Evolutionary conservation across 2,888 invertebrate species (phyloP).

Genomic region (Lymantria dispar): DNA sequence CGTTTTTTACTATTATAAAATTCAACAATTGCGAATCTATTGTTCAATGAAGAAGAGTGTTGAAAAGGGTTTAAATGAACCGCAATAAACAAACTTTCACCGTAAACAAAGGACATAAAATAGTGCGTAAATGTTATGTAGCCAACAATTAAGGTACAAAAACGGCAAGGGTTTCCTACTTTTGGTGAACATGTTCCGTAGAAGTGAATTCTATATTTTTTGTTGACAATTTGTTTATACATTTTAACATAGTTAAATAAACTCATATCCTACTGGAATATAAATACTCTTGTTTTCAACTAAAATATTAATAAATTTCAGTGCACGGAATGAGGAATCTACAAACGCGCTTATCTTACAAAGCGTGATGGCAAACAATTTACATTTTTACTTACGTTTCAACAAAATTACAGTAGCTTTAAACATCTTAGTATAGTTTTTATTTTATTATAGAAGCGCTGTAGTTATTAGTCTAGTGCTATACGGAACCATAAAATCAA

Average conservation of each 20-base stretch:
- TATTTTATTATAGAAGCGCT: constrained; percentile 2
- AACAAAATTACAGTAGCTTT: constrained; percentile 4
- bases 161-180: constrained; percentile 15
- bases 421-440: constrained; percentile 3
- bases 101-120: constrained; percentile 49
- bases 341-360: constrained; percentile 17
- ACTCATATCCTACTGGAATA: constrained; percentile 14
- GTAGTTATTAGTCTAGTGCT: constrained; percentile 3
- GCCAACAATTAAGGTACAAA: constrained; percentile 55
- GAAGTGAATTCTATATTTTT: not conserved
- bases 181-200: constrained; percentile 22
- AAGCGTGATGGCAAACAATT: constrained; percentile 14
- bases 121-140: constrained; percentile 48
- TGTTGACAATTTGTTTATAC: not conserved
- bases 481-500: constrained; percentile 29
- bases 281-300: constrained; percentile 25
- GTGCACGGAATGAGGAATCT: constrained; percentile 20
- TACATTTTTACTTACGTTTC: constrained; percentile 16
- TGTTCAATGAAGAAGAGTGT: constrained; percentile 46
- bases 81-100: constrained; percentile 66
- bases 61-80: constrained; percentile 64
- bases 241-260: not conserved
- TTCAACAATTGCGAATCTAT: constrained; percentile 24
- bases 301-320: constrained; percentile 26
- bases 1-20: constrained; percentile 16